Evolutionary conservation across 1,140 invertebrate species (phyloP), one percentile per base, ranked within the genome.

Genomic region (Plectrocnemia conspersa): DNA sequence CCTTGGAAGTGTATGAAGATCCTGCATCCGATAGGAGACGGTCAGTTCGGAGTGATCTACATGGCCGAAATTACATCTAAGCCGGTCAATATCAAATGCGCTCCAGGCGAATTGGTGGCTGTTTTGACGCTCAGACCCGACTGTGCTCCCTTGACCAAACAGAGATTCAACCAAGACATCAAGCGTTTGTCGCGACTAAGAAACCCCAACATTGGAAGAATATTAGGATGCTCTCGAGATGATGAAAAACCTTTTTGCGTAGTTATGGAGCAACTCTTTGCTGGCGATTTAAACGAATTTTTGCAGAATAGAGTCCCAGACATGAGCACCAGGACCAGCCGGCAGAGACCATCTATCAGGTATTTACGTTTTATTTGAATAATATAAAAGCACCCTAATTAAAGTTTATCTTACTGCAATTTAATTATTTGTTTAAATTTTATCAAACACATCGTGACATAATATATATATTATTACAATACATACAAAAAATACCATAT

Each of bases 191-290:
- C 83, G 9, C 76, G 80, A 56, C 77, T 93, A 11, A 78, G 79
- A 58, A 86, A 93, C 71, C 78, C 82, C 11, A 91, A 93, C 69
- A 81, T 93, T 59, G 82, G 84, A 24, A 77, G 79, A 32, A 74
- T 93, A 49, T 75, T 93, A 19, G 91, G 88, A 27, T 87, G 88
- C 48, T 86, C 88, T 58, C 78, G 88, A 61, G 71, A 79, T 21
- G 79, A 85, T 50, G 85, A 89, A 62, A 50, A 50, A 18, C 86
- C 88, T 16, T 79, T 86, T 53, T 82, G 80, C 66, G 72, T 82
- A 59, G 77, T 88, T 45, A 72, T 82, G 59, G 84, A 88, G 68
- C 85, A 86, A 65, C 67, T 73, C 50, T 77, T 80, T 60, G 71
- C 78, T 50, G 84, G 85, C 21, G 85, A 87, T 72, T 74, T 88